Percentiles rank a stretch among this genome's conserved stretches.
Conservation (phyloP, 2,113 vertebrate genomes). For the Scomber japonicus region DNA sequence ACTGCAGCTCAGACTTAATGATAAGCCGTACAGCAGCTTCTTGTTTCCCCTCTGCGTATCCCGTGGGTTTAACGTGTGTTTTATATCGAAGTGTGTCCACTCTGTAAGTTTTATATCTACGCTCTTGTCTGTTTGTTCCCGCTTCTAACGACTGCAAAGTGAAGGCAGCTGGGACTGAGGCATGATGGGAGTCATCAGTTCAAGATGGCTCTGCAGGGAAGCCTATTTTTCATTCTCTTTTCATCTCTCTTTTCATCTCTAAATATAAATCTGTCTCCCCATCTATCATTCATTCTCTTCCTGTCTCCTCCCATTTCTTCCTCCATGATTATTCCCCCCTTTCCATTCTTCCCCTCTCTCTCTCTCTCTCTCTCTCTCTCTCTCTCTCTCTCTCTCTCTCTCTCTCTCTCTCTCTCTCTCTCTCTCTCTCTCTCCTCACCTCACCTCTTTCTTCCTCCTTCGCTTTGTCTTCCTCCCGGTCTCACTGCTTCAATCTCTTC, state of each 20-base stretch:
- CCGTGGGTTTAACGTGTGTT: not conserved
- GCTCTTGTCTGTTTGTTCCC: slow-evolving; percentile 23
- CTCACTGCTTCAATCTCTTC: not conserved
- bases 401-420: not conserved
- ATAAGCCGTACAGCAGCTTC: not conserved
- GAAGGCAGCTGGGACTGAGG: slow-evolving; percentile 61
- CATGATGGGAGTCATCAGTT: slow-evolving; percentile 69
- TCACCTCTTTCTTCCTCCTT: slow-evolving; percentile 9
- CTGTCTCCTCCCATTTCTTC: slow-evolving; percentile 30
- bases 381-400: slow-evolving; percentile 16
- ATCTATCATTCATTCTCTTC: slow-evolving; percentile 54
- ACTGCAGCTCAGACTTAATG: not conserved
- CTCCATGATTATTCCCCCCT: not conserved
- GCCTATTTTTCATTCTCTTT: slow-evolving; percentile 40
- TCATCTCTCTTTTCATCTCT: slow-evolving; percentile 73
- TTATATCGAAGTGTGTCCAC: not conserved
- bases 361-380: slow-evolving; percentile 56
- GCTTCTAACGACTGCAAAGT: slow-evolving; percentile 56
- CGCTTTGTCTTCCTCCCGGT: not conserved
- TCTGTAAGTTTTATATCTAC: not conserved
- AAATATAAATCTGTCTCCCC: slow-evolving; percentile 59
- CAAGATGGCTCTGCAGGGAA: slow-evolving; percentile 64
- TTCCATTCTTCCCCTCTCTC: not conserved
- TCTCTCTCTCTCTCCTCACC: too few species aligned
- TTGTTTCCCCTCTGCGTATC: not conserved